These are phyloP conservation scores for Melanargia galathea DNA, from an alignment of 2,888 invertebrate species.

Conservation along the genomic window DNA sequence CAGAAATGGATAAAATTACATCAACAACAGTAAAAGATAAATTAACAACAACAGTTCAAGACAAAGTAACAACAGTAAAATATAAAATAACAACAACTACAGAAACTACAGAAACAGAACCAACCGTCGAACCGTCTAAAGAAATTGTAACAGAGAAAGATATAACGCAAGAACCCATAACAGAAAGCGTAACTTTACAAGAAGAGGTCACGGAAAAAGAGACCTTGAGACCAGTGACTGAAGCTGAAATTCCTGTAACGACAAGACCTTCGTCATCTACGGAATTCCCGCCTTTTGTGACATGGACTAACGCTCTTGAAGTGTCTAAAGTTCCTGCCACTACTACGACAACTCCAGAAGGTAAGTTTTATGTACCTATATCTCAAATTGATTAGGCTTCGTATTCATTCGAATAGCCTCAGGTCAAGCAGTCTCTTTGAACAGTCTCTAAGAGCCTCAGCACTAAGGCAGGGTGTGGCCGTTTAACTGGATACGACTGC, in stretches of 20 bases:
- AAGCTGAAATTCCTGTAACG: conserved; percentile 47
- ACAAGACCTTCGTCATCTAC: conserved; percentile 50
- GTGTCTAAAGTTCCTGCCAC: conserved; percentile 55
- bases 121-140: conserved; percentile 36
- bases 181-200: conserved; percentile 45
- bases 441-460: no score
- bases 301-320: conserved; percentile 78
- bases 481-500: no score
- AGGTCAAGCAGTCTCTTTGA: no score
- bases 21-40: neutral
- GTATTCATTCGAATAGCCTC: no score
- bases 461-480: no score
- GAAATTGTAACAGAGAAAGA: conserved; percentile 30
- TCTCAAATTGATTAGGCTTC: no score
- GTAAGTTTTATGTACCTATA: conserved; percentile 28
- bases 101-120: conserved; percentile 33
- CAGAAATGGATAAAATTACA: conserved; percentile 29
- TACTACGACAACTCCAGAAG: conserved; percentile 25
- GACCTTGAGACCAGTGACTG: conserved; percentile 51
- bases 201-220: conserved; percentile 52
- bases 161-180: conserved; percentile 43
- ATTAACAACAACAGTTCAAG: conserved; percentile 41
- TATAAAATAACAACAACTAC: conserved; percentile 23
- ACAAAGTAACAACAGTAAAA: conserved; percentile 30
- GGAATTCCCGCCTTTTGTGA: conserved; percentile 69